Conservation (phyloP, 2,113 vertebrate genomes). For the Nansenia antarctica region DNA sequence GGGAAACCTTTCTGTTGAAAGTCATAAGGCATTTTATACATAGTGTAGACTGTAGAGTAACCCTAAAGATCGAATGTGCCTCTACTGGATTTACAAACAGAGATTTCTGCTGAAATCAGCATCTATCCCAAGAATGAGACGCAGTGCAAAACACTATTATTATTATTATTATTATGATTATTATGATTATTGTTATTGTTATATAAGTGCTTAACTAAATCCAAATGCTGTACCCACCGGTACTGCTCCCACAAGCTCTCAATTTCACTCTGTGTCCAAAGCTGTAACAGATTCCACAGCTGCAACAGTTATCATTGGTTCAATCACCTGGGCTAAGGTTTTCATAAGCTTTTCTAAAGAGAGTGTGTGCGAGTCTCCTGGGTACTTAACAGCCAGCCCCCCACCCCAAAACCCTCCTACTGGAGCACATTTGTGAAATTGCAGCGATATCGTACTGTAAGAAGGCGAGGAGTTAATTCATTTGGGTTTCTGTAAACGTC, state of each 20-base stretch:
- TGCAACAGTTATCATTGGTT: conserved; percentile 31
- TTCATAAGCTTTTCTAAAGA: background rate
- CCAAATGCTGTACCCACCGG: background rate
- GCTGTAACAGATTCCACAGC: conserved; percentile 25
- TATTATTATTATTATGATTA: background rate
- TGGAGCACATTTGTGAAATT: conserved; percentile 14
- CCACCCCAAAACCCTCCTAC: background rate
- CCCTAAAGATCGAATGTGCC: background rate
- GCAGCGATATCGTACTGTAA: background rate
- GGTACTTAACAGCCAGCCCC: background rate
- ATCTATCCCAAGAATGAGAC: background rate
- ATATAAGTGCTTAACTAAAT: background rate
- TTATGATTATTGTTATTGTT: no score
- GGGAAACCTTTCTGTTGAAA: background rate
- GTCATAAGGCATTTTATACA: background rate
- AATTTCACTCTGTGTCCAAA: background rate
- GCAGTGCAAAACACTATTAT: background rate
- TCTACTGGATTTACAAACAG: background rate
- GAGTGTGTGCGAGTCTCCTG: conserved; percentile 15
- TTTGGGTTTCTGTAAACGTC: conserved; percentile 10
- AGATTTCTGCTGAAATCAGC: background rate
- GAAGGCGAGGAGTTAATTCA: conserved; percentile 11
- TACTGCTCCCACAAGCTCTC: background rate
- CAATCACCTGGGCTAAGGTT: conserved; percentile 21
- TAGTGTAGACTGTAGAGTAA: background rate